Evolutionary conservation across 2,888 invertebrate genomes (phyloP).

Genomic region (Netelia fuscicornis): DNA sequence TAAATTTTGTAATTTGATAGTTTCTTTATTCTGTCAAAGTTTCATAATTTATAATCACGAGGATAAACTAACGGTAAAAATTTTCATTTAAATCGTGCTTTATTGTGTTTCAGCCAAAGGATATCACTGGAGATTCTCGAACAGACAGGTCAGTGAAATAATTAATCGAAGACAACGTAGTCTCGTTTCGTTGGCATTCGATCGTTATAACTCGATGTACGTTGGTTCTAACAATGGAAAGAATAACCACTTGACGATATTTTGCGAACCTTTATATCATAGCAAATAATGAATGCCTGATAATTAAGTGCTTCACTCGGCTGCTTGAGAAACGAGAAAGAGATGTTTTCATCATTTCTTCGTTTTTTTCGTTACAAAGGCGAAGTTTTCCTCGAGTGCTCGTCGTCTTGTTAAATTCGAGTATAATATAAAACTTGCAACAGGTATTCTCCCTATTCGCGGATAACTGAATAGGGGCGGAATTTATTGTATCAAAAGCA

Average conservation of each 20-base stretch:
- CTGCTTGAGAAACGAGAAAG: neutral
- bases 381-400: neutral
- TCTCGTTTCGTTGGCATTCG: conserved; percentile 9
- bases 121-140: conserved; percentile 9
- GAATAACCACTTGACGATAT: conserved; percentile 42
- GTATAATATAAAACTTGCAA: conserved; percentile 10
- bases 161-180: conserved; percentile 24
- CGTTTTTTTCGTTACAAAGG: neutral
- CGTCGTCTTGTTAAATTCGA: conserved; percentile 17
- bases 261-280: conserved; percentile 5
- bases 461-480: neutral
- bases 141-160: conserved; percentile 19
- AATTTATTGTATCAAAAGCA: neutral
- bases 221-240: conserved; percentile 24
- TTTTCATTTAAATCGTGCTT: conserved; percentile 2
- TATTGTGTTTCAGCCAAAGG: conserved; percentile 42
- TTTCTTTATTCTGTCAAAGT: too few species aligned
- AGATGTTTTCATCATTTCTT: neutral
- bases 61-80: neutral
- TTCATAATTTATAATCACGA: neutral
- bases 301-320: conserved; percentile 27
- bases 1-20: too few species aligned
- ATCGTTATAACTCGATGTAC: neutral
- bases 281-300: conserved; percentile 29
- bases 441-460: neutral